Evolutionary conservation across 2,113 vertebrate species (phyloP).

Genomic region (Channa maculata): DNA sequence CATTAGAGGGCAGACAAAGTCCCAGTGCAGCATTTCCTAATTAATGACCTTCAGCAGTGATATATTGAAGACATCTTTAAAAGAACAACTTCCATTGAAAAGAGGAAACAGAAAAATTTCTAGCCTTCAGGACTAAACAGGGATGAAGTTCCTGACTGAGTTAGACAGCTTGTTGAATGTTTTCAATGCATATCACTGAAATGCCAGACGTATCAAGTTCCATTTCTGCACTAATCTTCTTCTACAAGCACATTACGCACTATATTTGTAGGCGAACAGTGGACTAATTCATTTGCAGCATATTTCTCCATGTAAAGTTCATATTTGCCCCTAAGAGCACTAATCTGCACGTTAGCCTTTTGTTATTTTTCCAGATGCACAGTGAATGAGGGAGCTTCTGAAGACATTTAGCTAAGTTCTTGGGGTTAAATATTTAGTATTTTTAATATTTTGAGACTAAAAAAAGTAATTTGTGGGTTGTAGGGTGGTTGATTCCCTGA

Average conservation of each 20-base stretch:
- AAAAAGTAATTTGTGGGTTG: conserved; percentile 20
- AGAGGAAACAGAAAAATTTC: conserved; percentile 21
- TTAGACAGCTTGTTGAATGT: conserved; percentile 51
- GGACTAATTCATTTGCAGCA: conserved; percentile 77
- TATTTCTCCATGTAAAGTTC: conserved; percentile 79
- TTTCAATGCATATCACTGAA: conserved; percentile 67
- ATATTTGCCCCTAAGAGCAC: conserved; percentile 68
- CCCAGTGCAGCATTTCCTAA: conserved; percentile 40
- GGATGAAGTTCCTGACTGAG: conserved; percentile 25
- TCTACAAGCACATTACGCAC: conserved; percentile 63
- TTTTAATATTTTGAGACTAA: conserved; percentile 42
- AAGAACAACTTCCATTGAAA: conserved; percentile 37
- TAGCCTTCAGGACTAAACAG: conserved; percentile 39
- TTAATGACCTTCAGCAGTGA: conserved; percentile 50
- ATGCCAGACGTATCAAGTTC: conserved; percentile 75
- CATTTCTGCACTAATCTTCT: conserved; percentile 75
- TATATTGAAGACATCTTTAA: conserved; percentile 42
- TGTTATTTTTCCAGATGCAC: conserved; percentile 77
- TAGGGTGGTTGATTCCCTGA: conserved; percentile 12
- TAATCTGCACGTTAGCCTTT: conserved; percentile 81
- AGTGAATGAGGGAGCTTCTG: conserved; percentile 73
- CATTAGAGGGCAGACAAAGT: conserved; percentile 19
- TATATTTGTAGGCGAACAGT: conserved; percentile 72
- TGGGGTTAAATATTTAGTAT: background rate
- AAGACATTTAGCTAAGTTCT: conserved; percentile 70